Base-by-base conservation (phyloP, 2,888 invertebrate genomes). In the Meliscaeva auricollis region DNA sequence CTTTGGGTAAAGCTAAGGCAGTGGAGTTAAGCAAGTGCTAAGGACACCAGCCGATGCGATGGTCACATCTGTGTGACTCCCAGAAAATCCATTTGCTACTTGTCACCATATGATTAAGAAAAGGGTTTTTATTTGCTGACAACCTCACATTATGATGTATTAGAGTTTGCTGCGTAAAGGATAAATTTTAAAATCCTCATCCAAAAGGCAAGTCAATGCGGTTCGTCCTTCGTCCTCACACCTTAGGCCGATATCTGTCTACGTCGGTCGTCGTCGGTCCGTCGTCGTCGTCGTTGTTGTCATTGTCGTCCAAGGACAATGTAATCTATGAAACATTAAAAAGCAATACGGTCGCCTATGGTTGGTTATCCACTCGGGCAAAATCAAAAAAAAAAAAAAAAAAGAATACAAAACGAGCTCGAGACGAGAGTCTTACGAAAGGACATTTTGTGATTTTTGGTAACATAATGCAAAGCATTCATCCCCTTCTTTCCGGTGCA, bases 41-140 rank as follows among this genome's bases (percentile, higher is more conserved):
- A 85, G 81, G 81, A 81, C 85, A 81, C 72, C 73, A 73, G 76
- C 62, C 79, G 22, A 75, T 79, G 66, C 76, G 15, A 77, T 85
- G 85, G 85, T 85, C 85, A 85, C 85, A 85, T 85, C 85, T 85
- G 85, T 78, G 78, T 87, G 84, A 87, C 87, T 88, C 87, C 88
- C 88, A 88, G 88, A 88, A 88, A 88, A 88, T 88, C 88, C 88
- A 88, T 88, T 88, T 88, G 87, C 88, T 87, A 87, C 88, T 88
- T 88, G 88, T 88, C 88, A 88, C 88, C 88, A 88, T 88, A 88
- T 88, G 88, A 88, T 88, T 88, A 88, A 88, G 88, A 88, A 88
- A 88, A 88, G 88, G 88, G 88, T 88, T 88, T 87, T 87, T 81
- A 80, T 87, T 87, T 87, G 87, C 85, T 88, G 88, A 88, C 87